These are phyloP conservation scores for Tinea semifulvella DNA, from an alignment of 2,888 invertebrate genomes.

Conservation along the genomic window DNA sequence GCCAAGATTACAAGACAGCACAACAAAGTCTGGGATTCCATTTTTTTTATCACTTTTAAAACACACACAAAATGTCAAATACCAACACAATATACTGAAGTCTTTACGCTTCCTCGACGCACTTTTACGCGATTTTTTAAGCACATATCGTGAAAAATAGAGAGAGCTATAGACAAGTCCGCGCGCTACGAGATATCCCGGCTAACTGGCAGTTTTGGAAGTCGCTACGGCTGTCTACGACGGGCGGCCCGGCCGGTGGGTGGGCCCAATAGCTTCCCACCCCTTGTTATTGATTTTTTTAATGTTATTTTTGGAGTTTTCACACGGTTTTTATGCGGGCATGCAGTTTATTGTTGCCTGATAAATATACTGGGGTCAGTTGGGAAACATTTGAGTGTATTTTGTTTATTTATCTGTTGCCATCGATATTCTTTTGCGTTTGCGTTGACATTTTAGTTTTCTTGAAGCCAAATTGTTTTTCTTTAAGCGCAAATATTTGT, in stretches of 20 bases:
- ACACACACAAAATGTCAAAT: constrained; percentile 15
- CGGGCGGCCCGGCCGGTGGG: background rate
- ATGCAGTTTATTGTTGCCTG: constrained; percentile 2
- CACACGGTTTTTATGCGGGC: constrained; percentile 21
- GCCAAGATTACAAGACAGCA: constrained; percentile 30
- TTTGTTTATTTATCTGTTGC: no score
- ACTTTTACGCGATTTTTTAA: constrained; percentile 22
- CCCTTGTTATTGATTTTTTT: constrained; percentile 60
- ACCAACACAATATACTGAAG: constrained; percentile 1
- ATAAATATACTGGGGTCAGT: constrained; percentile 6
- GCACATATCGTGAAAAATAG: constrained; percentile 21
- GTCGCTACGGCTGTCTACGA: constrained; percentile 32
- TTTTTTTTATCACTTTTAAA: no score
- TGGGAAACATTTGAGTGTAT: no score
- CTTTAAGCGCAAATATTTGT: no score
- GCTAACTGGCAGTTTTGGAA: constrained; percentile 40
- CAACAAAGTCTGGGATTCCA: constrained; percentile 38
- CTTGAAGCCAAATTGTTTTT: no score
- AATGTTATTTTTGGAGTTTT: constrained; percentile 63
- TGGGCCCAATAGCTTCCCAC: constrained; percentile 11
- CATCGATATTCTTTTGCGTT: no score
- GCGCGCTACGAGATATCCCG: constrained; percentile 41
- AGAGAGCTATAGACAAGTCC: constrained; percentile 34
- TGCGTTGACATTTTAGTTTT: no score
- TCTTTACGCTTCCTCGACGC: constrained; percentile 18